phyloP scores from a whole-genome alignment of 1,140 invertebrate genomes.

The Matsumurasca onukii region DNA sequence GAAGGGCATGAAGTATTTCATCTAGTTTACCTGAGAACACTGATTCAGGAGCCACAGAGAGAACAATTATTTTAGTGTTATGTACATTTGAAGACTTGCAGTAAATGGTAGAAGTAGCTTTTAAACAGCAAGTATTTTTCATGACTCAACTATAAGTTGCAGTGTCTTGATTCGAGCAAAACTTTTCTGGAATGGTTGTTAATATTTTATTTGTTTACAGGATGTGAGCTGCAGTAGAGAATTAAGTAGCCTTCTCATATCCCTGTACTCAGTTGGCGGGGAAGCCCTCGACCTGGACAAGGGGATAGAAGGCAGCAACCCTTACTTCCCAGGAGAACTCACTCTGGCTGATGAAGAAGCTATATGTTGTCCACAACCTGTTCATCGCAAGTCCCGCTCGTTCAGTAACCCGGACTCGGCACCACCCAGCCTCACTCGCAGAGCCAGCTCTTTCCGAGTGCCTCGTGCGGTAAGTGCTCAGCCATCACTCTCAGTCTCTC shows the following conservation, averaged over 20 bases:
- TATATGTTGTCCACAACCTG: neutral
- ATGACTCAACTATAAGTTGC: too few relatives aligned
- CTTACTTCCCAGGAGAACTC: slow-evolving; percentile 37
- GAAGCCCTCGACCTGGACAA: too few relatives aligned
- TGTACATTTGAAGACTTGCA: too few relatives aligned
- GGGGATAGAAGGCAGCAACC: slow-evolving; percentile 38
- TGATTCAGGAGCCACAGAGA: too few relatives aligned
- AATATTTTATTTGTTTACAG: slow-evolving; percentile 13
- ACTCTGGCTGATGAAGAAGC: neutral
- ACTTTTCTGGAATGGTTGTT: too few relatives aligned
- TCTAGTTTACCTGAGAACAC: too few relatives aligned
- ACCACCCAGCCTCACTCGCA: neutral
- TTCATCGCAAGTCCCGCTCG: slow-evolving; percentile 3
- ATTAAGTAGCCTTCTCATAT: slow-evolving; percentile 60
- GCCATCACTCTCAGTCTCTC: too few relatives aligned
- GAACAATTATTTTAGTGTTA: too few relatives aligned
- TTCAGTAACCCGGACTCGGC: neutral
- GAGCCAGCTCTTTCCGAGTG: neutral
- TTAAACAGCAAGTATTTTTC: too few relatives aligned
- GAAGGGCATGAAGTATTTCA: too few relatives aligned
- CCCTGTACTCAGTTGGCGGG: slow-evolving; percentile 55
- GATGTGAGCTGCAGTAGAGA: slow-evolving; percentile 53
- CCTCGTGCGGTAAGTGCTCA: slow-evolving; percentile 9
- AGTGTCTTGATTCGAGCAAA: too few relatives aligned
- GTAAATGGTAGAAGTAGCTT: too few relatives aligned